A percentile compares a stretch with the other conserved stretches of the same genome.
These are phyloP conservation scores for Drosophila lacertosa DNA, from an alignment of 1,140 invertebrate genomes.

Conservation along the genomic window DNA sequence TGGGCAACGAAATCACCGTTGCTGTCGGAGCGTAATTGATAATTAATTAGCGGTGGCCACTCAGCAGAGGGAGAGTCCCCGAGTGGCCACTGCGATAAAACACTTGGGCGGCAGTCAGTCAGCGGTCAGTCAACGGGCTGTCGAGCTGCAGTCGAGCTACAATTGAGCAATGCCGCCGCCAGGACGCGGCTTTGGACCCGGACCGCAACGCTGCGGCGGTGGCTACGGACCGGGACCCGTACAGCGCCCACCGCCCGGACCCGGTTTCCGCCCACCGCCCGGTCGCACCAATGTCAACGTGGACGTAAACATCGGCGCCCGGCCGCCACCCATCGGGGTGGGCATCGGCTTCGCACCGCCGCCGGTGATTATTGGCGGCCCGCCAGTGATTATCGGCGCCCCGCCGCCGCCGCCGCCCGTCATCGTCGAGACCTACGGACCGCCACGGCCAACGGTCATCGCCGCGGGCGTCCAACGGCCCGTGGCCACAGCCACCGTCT, in stretches of 20 bases:
- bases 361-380: constrained; percentile 33
- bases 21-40: constrained; percentile 61
- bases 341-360: constrained; percentile 57
- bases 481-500: constrained; percentile 25
- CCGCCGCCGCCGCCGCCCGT: constrained; percentile 20
- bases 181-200: constrained; percentile 55
- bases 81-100: constrained; percentile 39
- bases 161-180: constrained; percentile 61
- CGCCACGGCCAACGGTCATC: constrained; percentile 7
- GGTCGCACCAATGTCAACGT: constrained; percentile 64
- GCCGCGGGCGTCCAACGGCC: constrained; percentile 5
- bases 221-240: constrained; percentile 53
- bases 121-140: constrained; percentile 22
- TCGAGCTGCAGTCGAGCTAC: constrained; percentile 28
- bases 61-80: constrained; percentile 25
- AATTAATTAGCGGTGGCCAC: constrained; percentile 64
- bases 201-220: constrained; percentile 22
- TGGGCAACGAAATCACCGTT: constrained; percentile 56
- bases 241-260: constrained; percentile 25
- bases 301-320: constrained; percentile 62
- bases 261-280: constrained; percentile 48
- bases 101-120: constrained; percentile 48
- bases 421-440: constrained; percentile 29
- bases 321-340: constrained; percentile 62
- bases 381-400: constrained; percentile 37